Percentiles rank a stretch among this genome's conserved stretches.
Conservation (phyloP, 1,140 invertebrate species). For the Zaprionus ornatus region DNA sequence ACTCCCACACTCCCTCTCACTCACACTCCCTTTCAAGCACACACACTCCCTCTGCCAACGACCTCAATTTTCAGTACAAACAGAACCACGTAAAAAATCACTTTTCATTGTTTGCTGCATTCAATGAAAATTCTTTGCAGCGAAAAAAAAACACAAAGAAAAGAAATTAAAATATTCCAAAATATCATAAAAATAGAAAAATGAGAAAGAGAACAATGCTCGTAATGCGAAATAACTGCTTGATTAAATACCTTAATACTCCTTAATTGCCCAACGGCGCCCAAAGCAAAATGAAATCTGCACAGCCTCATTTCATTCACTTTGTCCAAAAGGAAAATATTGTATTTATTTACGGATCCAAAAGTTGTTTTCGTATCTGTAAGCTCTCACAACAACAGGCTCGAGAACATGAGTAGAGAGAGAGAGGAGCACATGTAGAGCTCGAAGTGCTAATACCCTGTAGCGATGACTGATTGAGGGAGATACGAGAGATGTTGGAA, state of each 20-base stretch:
- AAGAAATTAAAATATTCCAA: conserved; percentile 7
- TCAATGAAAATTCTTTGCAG: conserved; percentile 61
- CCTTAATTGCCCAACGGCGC: conserved; percentile 64
- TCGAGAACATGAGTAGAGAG: background rate
- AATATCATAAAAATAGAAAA: background rate
- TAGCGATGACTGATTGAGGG: background rate
- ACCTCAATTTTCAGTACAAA: conserved; percentile 65
- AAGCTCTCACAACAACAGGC: background rate
- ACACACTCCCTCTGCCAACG: conserved; percentile 42
- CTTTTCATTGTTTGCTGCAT: conserved; percentile 60
- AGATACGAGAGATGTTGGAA: background rate
- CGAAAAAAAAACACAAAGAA: conserved; percentile 18
- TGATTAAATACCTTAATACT: conserved; percentile 50
- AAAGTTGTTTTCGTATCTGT: conserved; percentile 6
- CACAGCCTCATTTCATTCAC: background rate
- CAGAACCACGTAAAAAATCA: conserved; percentile 69
- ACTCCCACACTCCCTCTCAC: background rate
- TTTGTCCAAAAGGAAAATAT: background rate
- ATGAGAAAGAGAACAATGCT: conserved; percentile 11
- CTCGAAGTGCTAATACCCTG: background rate
- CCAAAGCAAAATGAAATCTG: conserved; percentile 31
- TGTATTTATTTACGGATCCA: conserved; percentile 3
- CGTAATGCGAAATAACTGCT: conserved; percentile 32
- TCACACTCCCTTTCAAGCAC: conserved; percentile 13
- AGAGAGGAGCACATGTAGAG: background rate